These are phyloP conservation scores for Miltochrista miniata DNA, from an alignment of 2,888 invertebrate species.

Conservation along the genomic window DNA sequence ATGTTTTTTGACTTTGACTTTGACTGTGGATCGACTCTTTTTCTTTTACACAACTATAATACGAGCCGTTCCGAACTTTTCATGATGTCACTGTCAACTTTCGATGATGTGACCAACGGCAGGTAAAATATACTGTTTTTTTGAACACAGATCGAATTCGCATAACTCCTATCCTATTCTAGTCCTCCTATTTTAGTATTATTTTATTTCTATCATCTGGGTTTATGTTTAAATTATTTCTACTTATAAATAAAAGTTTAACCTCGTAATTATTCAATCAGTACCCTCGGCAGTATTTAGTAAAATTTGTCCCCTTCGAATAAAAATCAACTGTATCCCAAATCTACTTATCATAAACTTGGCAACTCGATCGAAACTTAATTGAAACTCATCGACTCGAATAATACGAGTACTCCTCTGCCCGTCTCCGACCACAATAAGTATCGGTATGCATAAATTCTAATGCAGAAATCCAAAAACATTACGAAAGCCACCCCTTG, in stretches of 20 bases:
- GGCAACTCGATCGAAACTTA: conserved; percentile 47
- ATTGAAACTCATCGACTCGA: conserved; percentile 47
- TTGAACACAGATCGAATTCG: no score
- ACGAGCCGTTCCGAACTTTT: no score
- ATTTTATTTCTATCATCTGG: no score
- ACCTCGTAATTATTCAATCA: not conserved
- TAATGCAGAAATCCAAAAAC: conserved; percentile 79
- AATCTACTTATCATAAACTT: conserved; percentile 62
- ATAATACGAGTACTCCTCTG: conserved; percentile 22
- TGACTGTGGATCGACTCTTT: no score
- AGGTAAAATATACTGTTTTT: no score
- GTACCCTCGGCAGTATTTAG: not conserved
- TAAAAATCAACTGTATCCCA: conserved; percentile 29
- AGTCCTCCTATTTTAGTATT: not conserved
- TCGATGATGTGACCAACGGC: no score
- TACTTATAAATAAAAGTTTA: no score
- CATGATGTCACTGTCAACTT: no score
- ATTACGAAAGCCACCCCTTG: conserved; percentile 54
- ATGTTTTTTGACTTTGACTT: no score
- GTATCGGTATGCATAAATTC: conserved; percentile 63
- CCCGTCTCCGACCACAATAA: conserved; percentile 47
- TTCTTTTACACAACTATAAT: no score
- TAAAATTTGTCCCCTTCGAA: conserved; percentile 6
- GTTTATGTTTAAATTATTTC: not conserved
- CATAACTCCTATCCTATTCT: no score